Percentiles rank a stretch among this genome's conserved stretches.
Evolutionary conservation across 2,113 vertebrate genomes (phyloP).

Genomic region (Synodontis membranacea): DNA sequence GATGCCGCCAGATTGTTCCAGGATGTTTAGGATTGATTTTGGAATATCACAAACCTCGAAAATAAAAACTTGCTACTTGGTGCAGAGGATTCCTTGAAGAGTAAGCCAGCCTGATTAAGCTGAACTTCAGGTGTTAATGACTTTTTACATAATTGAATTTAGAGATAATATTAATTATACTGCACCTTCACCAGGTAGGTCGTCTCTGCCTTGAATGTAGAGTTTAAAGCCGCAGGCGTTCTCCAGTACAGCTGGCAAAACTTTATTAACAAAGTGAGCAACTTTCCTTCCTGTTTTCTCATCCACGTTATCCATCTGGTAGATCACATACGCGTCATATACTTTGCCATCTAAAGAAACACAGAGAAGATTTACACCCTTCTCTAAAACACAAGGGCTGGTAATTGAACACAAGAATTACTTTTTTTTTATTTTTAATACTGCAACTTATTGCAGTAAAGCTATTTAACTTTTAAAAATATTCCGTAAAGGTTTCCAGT

Average conservation of each 20-base stretch:
- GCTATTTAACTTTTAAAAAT: neutral
- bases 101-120: too few relatives aligned
- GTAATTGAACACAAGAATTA: neutral
- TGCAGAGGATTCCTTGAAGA: too few relatives aligned
- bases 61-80: too few relatives aligned
- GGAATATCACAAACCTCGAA: too few relatives aligned
- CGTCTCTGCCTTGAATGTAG: slow-evolving; percentile 71
- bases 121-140: neutral
- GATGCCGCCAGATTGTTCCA: too few relatives aligned
- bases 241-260: slow-evolving; percentile 65
- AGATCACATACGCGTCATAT: slow-evolving; percentile 72
- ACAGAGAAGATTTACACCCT: neutral
- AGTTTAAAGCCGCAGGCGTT: slow-evolving; percentile 68
- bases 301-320: slow-evolving; percentile 56
- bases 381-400: neutral
- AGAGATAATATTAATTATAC: neutral
- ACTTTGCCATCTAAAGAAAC: slow-evolving; percentile 56
- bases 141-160: neutral
- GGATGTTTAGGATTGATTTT: too few relatives aligned
- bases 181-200: slow-evolving; percentile 71
- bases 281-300: slow-evolving; percentile 50
- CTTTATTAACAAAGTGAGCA: slow-evolving; percentile 52
- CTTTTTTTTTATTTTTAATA: neutral
- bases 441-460: neutral
- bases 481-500: neutral